Conservation (phyloP, 2,888 invertebrate genomes). For the Camptogramma bilineatum region DNA sequence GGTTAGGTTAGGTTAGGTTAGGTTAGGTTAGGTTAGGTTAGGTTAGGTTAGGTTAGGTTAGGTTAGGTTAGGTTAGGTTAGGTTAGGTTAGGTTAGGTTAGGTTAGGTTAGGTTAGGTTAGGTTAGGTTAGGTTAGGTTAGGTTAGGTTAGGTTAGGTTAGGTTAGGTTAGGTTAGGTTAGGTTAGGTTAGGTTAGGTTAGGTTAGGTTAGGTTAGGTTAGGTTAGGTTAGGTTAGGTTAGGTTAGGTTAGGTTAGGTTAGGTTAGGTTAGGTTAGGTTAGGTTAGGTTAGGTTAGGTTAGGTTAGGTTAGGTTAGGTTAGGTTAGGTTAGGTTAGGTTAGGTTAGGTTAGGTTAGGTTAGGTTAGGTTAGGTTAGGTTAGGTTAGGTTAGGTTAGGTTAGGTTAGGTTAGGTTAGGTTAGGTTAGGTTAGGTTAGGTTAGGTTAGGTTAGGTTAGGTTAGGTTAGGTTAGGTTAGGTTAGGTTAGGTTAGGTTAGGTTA, state of each 20-base stretch:
- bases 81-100: constrained; percentile 45
- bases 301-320: background rate
- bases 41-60: constrained; percentile 42
- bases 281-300: constrained; percentile 19
- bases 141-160: constrained; percentile 23
- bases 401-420: constrained; percentile 43
- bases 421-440: constrained; percentile 41
- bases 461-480: constrained; percentile 40
- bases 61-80: constrained; percentile 42
- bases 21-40: constrained; percentile 30
- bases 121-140: constrained; percentile 40
- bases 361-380: constrained; percentile 27
- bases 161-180: constrained; percentile 23
- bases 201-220: constrained; percentile 23
- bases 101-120: constrained; percentile 41
- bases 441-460: constrained; percentile 43
- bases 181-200: constrained; percentile 23
- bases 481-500: constrained; percentile 32
- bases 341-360: constrained; percentile 19
- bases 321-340: constrained; percentile 17
- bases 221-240: constrained; percentile 23
- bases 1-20: constrained; percentile 36
- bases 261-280: constrained; percentile 23
- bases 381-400: constrained; percentile 41
- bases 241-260: constrained; percentile 23